phyloP scores from a whole-genome alignment of 2,113 vertebrate genomes.

The Oncorhynchus mykiss region DNA sequence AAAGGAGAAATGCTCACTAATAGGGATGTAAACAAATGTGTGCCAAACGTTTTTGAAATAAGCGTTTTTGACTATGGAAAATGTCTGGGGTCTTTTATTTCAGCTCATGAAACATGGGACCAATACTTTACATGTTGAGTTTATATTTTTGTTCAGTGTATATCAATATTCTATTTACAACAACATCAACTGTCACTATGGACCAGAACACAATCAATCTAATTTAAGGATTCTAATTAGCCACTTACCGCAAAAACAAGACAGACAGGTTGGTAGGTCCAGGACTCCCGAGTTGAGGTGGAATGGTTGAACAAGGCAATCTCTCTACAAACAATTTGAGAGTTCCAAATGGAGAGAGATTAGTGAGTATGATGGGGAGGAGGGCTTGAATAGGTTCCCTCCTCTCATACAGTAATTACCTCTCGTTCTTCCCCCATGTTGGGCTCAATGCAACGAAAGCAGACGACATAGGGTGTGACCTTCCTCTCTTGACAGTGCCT shows the following conservation, averaged over 20 bases:
- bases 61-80: no score
- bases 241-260: slow-evolving; percentile 54
- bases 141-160: no score
- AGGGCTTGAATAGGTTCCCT: slow-evolving; percentile 62
- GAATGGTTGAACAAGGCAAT: not conserved
- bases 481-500: slow-evolving; percentile 59
- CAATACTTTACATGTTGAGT: no score
- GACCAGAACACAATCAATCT: not conserved
- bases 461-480: slow-evolving; percentile 71
- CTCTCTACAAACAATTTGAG: slow-evolving; percentile 41
- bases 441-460: slow-evolving; percentile 61
- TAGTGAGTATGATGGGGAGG: slow-evolving; percentile 52
- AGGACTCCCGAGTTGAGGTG: slow-evolving; percentile 1
- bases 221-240: not conserved
- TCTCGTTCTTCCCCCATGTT: slow-evolving; percentile 66
- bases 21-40: no score
- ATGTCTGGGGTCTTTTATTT: no score
- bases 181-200: not conserved
- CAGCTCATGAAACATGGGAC: no score
- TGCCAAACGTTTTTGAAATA: no score
- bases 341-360: slow-evolving; percentile 54
- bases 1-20: no score
- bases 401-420: slow-evolving; percentile 68
- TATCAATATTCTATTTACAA: not conserved
- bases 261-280: slow-evolving; percentile 10